phyloP scores from a whole-genome alignment of 2,113 vertebrate species.

The Labeo rohita region DNA sequence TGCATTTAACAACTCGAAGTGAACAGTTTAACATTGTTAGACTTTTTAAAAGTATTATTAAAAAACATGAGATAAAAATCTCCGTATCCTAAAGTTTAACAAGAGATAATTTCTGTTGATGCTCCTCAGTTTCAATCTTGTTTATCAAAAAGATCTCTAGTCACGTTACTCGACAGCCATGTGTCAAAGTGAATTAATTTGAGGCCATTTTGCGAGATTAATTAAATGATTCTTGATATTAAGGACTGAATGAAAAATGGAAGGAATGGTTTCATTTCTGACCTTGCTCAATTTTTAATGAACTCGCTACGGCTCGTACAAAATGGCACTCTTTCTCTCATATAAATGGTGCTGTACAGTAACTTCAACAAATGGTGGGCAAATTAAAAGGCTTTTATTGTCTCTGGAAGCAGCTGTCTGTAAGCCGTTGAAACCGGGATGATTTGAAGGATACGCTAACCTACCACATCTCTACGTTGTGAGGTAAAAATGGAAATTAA shows the following conservation, averaged over 20 bases:
- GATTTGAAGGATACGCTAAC: not conserved
- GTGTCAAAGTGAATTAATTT: conserved; percentile 70
- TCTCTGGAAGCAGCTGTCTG: conserved; percentile 37
- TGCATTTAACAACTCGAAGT: conserved; percentile 4
- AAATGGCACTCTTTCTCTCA: conserved; percentile 65
- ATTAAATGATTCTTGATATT: conserved; percentile 76
- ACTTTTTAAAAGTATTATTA: not conserved
- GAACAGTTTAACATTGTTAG: not conserved
- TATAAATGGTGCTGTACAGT: conserved; percentile 70
- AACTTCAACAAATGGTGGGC: conserved; percentile 69
- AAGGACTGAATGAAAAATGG: conserved; percentile 78
- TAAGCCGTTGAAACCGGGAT: not conserved
- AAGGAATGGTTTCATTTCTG: conserved; percentile 74
- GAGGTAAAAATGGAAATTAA: not conserved
- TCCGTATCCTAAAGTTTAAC: not conserved
- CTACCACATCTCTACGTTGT: not conserved
- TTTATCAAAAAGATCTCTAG: conserved; percentile 54
- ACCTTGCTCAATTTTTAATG: conserved; percentile 82
- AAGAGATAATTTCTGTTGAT: not conserved
- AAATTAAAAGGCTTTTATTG: conserved; percentile 67
- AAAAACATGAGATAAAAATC: not conserved
- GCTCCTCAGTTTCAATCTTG: conserved; percentile 51
- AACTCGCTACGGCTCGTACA: conserved; percentile 66
- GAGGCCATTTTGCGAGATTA: conserved; percentile 71
- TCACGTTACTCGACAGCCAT: conserved; percentile 60